phyloP scores from a whole-genome alignment of 1,140 invertebrate species.

The Drosophila sp. region DNA sequence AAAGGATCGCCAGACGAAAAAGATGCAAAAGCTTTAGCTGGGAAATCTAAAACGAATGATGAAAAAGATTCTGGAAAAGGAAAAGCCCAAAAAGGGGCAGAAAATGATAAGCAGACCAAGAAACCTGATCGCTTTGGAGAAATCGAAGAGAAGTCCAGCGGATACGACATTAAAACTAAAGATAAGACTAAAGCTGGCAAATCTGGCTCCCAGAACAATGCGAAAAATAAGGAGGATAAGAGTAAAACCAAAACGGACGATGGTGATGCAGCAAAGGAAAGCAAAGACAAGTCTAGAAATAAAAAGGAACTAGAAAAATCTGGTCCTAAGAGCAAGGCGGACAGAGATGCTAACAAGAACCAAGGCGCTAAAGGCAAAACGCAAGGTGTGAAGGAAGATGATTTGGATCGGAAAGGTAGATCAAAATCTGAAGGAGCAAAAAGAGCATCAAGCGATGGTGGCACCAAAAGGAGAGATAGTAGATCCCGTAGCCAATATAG shows the following conservation, averaged over 20 bases:
- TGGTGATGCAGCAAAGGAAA: conserved; percentile 1
- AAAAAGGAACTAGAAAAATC: background rate
- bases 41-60: background rate
- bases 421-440: conserved; percentile 1
- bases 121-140: background rate
- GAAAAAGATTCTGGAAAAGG: background rate
- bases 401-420: background rate
- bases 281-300: background rate
- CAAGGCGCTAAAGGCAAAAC: background rate
- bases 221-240: background rate
- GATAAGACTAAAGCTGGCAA: conserved; percentile 1
- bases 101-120: background rate
- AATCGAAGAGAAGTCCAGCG: conserved; percentile 14
- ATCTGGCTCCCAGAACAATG: background rate
- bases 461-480: background rate
- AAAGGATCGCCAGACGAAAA: background rate
- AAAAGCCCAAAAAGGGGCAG: too few species aligned
- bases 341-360: background rate
- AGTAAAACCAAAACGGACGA: background rate
- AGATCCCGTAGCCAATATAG: conserved; percentile 11
- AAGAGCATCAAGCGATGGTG: conserved; percentile 5
- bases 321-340: background rate
- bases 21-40: background rate
- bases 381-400: background rate
- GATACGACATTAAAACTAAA: background rate